These are phyloP conservation scores for Karalla daura DNA, from an alignment of 2,797 vertebrate species.

Conservation along the genomic window DNA sequence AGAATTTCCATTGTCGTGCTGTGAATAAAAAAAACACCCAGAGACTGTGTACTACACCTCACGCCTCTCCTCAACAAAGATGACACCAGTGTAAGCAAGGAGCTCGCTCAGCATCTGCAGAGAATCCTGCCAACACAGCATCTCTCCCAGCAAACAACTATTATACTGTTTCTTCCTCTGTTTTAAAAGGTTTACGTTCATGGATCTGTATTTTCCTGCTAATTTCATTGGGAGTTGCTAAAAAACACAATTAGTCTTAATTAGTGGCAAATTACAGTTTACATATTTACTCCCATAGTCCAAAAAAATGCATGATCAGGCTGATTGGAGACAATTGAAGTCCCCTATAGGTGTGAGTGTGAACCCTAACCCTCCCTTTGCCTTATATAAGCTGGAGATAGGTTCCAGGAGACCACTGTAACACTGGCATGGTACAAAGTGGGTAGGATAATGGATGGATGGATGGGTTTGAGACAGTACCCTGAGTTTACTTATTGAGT, in stretches of 20 bases:
- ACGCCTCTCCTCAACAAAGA: neutral
- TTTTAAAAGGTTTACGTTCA: neutral
- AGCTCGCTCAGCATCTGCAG: neutral
- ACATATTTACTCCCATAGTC: too few species aligned
- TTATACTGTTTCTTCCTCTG: neutral
- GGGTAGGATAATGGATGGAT: too few species aligned
- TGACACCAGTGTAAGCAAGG: neutral
- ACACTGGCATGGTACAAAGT: too few species aligned
- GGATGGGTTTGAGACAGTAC: neutral
- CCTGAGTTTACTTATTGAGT: neutral
- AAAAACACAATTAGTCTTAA: neutral
- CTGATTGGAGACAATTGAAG: too few species aligned
- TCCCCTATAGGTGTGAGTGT: too few species aligned
- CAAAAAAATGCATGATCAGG: too few species aligned
- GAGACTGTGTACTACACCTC: neutral
- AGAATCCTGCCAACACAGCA: conserved; percentile 1
- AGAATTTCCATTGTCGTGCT: too few species aligned
- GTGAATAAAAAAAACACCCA: too few species aligned
- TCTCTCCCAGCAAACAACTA: neutral
- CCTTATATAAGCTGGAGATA: too few species aligned
- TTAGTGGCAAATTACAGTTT: neutral
- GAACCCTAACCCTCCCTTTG: too few species aligned
- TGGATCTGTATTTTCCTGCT: neutral
- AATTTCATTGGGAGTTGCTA: neutral
- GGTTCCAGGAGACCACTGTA: too few species aligned